A percentile compares a stretch with the other conserved stretches of the same genome.
These are phyloP conservation scores for Drosophila azteca DNA, from an alignment of 1,140 invertebrate genomes.

Conservation along the genomic window DNA sequence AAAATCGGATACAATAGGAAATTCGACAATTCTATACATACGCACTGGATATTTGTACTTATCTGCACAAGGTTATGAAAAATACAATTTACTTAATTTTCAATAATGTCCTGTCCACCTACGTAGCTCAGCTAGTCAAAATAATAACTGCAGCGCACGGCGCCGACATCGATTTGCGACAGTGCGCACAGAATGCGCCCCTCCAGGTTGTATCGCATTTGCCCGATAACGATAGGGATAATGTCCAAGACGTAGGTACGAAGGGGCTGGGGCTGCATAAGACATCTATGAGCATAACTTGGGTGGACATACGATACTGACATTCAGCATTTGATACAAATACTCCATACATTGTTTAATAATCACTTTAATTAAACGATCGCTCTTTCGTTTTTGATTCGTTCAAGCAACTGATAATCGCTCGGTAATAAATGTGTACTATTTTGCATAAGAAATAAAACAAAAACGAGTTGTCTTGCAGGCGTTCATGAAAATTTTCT, in stretches of 20 bases:
- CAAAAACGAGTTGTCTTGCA: too few species aligned
- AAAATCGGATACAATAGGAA: slow-evolving; percentile 21
- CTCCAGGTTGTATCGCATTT: slow-evolving; percentile 36
- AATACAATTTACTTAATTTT: slow-evolving; percentile 31
- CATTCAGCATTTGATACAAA: slow-evolving; percentile 35
- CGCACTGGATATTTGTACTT: slow-evolving; percentile 49
- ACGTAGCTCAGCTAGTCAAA: slow-evolving; percentile 81
- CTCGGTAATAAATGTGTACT: too few species aligned
- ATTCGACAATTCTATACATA: not conserved
- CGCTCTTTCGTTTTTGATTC: slow-evolving; percentile 28
- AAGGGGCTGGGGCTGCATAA: slow-evolving; percentile 29
- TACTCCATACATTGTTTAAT: slow-evolving; percentile 28
- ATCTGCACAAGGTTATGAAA: slow-evolving; percentile 2
- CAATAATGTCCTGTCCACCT: slow-evolving; percentile 50
- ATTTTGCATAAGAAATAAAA: too few species aligned
- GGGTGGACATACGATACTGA: not conserved
- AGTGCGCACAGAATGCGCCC: slow-evolving; percentile 56
- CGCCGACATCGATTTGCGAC: slow-evolving; percentile 67
- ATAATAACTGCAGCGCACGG: slow-evolving; percentile 70
- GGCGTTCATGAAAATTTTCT: too few species aligned
- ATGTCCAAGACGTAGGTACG: slow-evolving; percentile 72
- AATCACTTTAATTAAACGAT: slow-evolving; percentile 10
- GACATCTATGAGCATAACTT: slow-evolving; percentile 17
- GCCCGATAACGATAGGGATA: slow-evolving; percentile 39
- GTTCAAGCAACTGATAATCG: slow-evolving; percentile 5